Evolutionary conservation across 1,140 invertebrate species (phyloP).

Genomic region (Procambarus clarkii): DNA sequence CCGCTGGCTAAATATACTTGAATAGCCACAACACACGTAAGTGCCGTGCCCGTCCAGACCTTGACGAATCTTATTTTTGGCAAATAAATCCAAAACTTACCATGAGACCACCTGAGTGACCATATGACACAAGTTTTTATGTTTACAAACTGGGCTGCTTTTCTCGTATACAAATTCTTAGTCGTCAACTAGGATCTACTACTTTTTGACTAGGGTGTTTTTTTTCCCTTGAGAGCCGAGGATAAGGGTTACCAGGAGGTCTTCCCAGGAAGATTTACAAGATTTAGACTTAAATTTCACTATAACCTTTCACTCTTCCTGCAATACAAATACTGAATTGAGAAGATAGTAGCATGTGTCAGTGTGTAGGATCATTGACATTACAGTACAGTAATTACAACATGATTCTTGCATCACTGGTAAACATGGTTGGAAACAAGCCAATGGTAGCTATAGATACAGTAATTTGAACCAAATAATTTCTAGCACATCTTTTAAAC

Average conservation of each 20-base stretch:
- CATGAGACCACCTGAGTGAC: constrained; percentile 25
- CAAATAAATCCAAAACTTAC: constrained; percentile 12
- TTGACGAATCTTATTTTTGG: constrained; percentile 31
- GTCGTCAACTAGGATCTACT: no score
- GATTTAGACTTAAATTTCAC: constrained; percentile 17
- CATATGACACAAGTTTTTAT: neutral
- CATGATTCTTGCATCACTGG: neutral
- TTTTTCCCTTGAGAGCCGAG: neutral
- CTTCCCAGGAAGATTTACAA: constrained; percentile 14
- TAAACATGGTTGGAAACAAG: neutral
- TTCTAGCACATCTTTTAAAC: neutral
- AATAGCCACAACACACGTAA: constrained; percentile 50
- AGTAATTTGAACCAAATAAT: neutral
- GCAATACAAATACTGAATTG: neutral
- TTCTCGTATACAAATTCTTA: no score
- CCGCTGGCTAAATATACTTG: constrained; percentile 61
- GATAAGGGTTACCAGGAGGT: neutral
- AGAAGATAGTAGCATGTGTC: neutral
- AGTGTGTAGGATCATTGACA: neutral
- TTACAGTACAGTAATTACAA: neutral
- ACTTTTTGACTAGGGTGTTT: no score
- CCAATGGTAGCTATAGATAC: neutral
- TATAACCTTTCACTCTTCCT: constrained; percentile 28
- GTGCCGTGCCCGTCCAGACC: constrained; percentile 51
- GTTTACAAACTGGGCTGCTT: neutral